Conservation (phyloP, 2,888 invertebrate species). For the Selenia dentaria region DNA sequence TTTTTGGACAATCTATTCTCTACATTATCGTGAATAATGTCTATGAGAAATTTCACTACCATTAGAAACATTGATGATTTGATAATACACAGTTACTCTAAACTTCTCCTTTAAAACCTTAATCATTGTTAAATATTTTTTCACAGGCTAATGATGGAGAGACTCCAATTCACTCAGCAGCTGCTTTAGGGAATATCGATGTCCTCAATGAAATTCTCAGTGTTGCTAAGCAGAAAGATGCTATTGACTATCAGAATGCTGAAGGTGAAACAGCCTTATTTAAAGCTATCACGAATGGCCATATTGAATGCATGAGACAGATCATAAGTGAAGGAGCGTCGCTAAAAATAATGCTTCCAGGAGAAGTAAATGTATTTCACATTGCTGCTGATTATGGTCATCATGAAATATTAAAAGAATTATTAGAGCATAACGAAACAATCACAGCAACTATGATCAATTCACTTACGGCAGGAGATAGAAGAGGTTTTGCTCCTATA, state of each 20-base stretch:
- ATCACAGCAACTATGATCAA: slow-evolving; percentile 58
- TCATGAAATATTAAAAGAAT: slow-evolving; percentile 76
- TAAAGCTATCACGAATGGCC: slow-evolving; percentile 70
- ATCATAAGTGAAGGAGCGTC: slow-evolving; percentile 76
- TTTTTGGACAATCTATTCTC: too few relatives aligned
- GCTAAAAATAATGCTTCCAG: slow-evolving; percentile 65
- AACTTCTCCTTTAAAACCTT: too few relatives aligned
- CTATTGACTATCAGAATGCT: slow-evolving; percentile 73
- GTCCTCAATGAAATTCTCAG: slow-evolving; percentile 79
- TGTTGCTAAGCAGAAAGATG: slow-evolving; percentile 72
- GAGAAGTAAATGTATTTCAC: slow-evolving; percentile 84
- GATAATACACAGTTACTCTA: too few relatives aligned
- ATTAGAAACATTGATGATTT: too few relatives aligned
- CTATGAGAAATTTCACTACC: too few relatives aligned
- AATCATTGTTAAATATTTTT: too few relatives aligned
- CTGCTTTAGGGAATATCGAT: slow-evolving; percentile 72
- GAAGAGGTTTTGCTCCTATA: slow-evolving; percentile 75
- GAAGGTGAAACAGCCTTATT: slow-evolving; percentile 78
- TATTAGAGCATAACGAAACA: slow-evolving; percentile 72
- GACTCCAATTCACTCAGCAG: slow-evolving; percentile 83
- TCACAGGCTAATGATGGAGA: slow-evolving; percentile 74
- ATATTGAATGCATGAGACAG: slow-evolving; percentile 67
- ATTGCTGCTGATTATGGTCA: slow-evolving; percentile 84
- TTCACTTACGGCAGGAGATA: slow-evolving; percentile 59
- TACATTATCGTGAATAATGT: too few relatives aligned